Conservation (phyloP, 2,113 vertebrate genomes). For the Deroptyus accipitrinus region DNA sequence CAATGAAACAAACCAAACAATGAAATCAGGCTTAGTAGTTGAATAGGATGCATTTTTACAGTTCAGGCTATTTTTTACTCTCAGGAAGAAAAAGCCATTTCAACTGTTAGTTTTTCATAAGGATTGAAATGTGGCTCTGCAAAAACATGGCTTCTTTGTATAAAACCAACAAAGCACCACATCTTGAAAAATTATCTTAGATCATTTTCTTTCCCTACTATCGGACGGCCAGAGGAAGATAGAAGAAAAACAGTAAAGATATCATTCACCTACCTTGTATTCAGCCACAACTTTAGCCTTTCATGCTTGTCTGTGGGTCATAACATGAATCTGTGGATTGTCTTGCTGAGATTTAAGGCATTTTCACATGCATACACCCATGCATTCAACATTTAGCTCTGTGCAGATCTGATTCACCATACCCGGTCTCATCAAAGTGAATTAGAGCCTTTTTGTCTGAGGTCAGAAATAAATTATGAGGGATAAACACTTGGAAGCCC, state of each 20-base stretch:
- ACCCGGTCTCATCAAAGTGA: neutral
- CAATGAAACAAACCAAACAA: constrained; percentile 64
- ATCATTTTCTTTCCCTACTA: neutral
- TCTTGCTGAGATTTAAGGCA: neutral
- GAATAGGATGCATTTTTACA: constrained; percentile 59
- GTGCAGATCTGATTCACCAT: neutral
- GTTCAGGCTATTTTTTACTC: constrained; percentile 69
- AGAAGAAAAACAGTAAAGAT: neutral
- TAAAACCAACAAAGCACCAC: neutral
- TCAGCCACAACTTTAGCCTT: neutral
- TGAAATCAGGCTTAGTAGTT: constrained; percentile 51
- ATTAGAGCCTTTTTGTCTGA: neutral
- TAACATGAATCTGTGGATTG: neutral
- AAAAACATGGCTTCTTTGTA: neutral
- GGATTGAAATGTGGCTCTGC: neutral
- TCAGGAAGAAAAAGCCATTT: constrained; percentile 46
- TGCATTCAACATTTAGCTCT: neutral
- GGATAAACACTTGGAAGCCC: neutral
- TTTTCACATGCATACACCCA: neutral
- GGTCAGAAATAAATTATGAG: neutral
- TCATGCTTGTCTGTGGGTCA: neutral
- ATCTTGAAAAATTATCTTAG: neutral
- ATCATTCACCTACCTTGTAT: neutral
- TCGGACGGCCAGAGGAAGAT: neutral
- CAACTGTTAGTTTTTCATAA: constrained; percentile 16